Evolutionary conservation across 1,140 invertebrate species (phyloP).

Genomic region (Papilio dardanus): DNA sequence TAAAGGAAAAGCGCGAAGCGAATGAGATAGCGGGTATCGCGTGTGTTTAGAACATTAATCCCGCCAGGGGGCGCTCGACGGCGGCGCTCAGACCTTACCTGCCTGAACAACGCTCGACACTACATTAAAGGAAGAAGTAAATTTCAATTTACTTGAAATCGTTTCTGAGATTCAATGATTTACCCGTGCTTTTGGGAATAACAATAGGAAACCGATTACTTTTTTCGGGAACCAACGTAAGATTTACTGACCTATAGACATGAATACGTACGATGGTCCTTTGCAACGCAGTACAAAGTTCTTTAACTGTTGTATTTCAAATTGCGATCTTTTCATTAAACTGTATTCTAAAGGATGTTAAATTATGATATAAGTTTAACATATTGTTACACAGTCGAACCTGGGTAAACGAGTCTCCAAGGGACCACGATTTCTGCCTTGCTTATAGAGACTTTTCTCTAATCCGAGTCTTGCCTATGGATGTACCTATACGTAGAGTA

Average conservation of each 20-base stretch:
- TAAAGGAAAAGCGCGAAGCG: conserved; percentile 70
- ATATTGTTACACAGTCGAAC: too few relatives aligned
- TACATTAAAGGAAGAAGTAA: conserved; percentile 64
- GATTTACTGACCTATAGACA: background rate
- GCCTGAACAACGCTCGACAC: conserved; percentile 51
- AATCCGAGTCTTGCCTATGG: too few relatives aligned
- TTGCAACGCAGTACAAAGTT: too few relatives aligned
- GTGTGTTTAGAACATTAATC: conserved; percentile 70
- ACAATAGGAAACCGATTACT: conserved; percentile 29
- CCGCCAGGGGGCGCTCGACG: conserved; percentile 22
- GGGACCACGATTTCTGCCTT: too few relatives aligned
- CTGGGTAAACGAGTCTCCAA: too few relatives aligned
- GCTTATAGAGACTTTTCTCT: too few relatives aligned
- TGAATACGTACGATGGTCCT: background rate
- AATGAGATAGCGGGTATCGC: conserved; percentile 68
- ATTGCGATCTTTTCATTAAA: background rate
- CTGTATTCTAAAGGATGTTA: background rate
- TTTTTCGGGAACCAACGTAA: background rate
- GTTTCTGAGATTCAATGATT: conserved; percentile 47
- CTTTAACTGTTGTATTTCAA: background rate
- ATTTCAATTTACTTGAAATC: conserved; percentile 77
- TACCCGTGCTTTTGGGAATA: conserved; percentile 37
- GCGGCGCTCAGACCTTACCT: conserved; percentile 43
- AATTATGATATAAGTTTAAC: too few relatives aligned
- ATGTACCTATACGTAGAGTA: too few relatives aligned